These are phyloP conservation scores for Isotomurus palustris DNA, from an alignment of 2,888 invertebrate species.

Conservation along the genomic window DNA sequence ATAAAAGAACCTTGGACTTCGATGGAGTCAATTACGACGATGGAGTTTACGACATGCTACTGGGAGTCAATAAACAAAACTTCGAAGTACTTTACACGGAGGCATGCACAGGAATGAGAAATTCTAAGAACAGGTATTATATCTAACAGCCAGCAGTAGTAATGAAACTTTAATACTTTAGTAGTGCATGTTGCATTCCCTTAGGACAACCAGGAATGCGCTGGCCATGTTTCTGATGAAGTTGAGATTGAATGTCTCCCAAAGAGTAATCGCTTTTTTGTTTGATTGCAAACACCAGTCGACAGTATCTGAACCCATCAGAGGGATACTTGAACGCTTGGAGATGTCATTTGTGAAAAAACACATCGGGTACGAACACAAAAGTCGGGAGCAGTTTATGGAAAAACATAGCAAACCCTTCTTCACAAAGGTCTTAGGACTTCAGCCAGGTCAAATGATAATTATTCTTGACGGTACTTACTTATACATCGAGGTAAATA, in stretches of 20 bases:
- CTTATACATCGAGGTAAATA: too few relatives aligned
- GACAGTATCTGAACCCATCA: constrained; percentile 3
- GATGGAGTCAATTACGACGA: too few relatives aligned
- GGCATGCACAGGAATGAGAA: too few relatives aligned
- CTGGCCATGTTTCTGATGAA: constrained; percentile 18
- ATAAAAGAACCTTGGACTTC: too few relatives aligned
- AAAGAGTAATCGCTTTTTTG: constrained; percentile 5
- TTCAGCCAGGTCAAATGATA: neutral
- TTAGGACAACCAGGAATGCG: neutral
- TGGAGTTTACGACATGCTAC: neutral
- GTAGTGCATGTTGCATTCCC: too few relatives aligned
- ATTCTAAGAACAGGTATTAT: too few relatives aligned
- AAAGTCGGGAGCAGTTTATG: constrained; percentile 1
- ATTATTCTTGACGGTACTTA: neutral
- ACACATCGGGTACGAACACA: constrained; percentile 10
- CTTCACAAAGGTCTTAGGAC: neutral
- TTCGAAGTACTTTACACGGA: neutral
- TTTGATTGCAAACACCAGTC: constrained; percentile 13
- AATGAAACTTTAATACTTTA: too few relatives aligned
- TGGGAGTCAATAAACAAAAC: neutral
- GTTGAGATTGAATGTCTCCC: constrained; percentile 13
- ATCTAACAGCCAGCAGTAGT: too few relatives aligned
- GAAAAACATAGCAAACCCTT: neutral
- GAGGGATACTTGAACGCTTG: neutral
- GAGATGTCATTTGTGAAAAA: constrained; percentile 8